Evolutionary conservation across 2,888 invertebrate species (phyloP), one percentile per base, ranked within the genome.

Genomic region (Acleris holmiana): DNA sequence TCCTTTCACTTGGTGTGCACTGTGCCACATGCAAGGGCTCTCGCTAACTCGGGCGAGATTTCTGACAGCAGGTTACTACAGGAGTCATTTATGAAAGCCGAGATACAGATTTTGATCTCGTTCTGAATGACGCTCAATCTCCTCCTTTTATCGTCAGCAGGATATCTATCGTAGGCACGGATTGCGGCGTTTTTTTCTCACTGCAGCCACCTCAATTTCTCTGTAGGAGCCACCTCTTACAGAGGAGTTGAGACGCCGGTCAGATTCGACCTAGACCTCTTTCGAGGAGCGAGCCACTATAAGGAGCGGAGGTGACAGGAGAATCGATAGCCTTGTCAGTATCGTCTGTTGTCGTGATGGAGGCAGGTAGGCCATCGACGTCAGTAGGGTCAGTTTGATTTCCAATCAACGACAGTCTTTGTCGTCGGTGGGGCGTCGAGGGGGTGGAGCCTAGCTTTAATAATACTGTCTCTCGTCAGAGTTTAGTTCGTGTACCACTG

Each of bases 401-500:
- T 21, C 21, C 0, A 56, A 6, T 10, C 25, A 18, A 0, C 0
- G 4, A 0, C 56, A 46, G 2, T 56, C 46, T 1, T 5, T 10
- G 6, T 56, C 47, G 0, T 56, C 4, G 46, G n/a, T n/a, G n/a
- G n/a, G n/a, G n/a, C n/a, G n/a, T n/a, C n/a, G n/a, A n/a, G n/a
- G n/a, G n/a, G n/a, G n/a, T n/a, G 15, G 41, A 25, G 2, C 59
- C 59, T 0, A 59, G 41, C 18, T 18, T n/a, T 4, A 59, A 4
- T 0, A 50, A 4, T 41, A 59, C 17, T 41, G 59, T 17, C 59
- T 17, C 3, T 59, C 41, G 8, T 59, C 59, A 2, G 59, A 59
- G 7, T 50, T 18, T 0, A 59, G 7, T 2, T 23, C 59, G 2
- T 50, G 59, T 2, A 17, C 6, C 0, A 58, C 58, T 49, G 40